Evolutionary conservation across 2,113 vertebrate species (phyloP), one percentile per base, ranked within the genome.

Genomic region (Osmerus eperlanus): DNA sequence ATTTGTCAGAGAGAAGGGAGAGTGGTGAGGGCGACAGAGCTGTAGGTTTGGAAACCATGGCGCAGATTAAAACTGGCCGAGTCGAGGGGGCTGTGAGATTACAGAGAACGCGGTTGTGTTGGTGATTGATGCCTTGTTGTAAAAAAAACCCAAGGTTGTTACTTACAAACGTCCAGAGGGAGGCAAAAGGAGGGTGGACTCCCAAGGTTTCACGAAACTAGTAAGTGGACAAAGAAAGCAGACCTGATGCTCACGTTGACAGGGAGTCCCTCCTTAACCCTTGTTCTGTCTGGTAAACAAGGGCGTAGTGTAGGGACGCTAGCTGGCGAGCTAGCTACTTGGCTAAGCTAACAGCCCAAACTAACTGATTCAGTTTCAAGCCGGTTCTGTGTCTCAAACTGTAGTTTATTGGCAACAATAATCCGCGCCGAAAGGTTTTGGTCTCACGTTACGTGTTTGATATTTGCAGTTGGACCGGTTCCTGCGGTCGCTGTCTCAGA

Each of bases 111-210:
- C 70, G 75, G 78, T 80, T 83, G 84, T 85, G 84, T 76, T 74
- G 69, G 85, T 89, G 89, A 92, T 88, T 91, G 90, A 92, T 91
- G 86, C 70, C 75, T 80, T 79, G 83, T 86, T 89, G 85, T 87
- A 32, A 32, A 3, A 32, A 77, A 77, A 88, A 88, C 83, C 73
- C 79, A 83, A 77, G 81, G 85, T 87, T 85, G 87, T 88, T 91
- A 89, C 87, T 83, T 81, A 81, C 83, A 85, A 72, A 87, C 76
- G 79, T 83, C 64, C 66, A 77, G 47, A 61, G 72, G 81, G 71
- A 84, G 73, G 64, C 52, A 54, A 3, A 65, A 69, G 69, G 71
- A 78, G 78, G 23, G 23, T 23, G 85, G 89, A 90, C 85, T 78
- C 85, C 78, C 78, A 72, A 63, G 78, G 78, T 81, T 86, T 77